Evolutionary conservation across 2,113 vertebrate species (phyloP), one percentile per base, ranked within the genome.

Genomic region (Poeciliopsis turrubarensis): DNA sequence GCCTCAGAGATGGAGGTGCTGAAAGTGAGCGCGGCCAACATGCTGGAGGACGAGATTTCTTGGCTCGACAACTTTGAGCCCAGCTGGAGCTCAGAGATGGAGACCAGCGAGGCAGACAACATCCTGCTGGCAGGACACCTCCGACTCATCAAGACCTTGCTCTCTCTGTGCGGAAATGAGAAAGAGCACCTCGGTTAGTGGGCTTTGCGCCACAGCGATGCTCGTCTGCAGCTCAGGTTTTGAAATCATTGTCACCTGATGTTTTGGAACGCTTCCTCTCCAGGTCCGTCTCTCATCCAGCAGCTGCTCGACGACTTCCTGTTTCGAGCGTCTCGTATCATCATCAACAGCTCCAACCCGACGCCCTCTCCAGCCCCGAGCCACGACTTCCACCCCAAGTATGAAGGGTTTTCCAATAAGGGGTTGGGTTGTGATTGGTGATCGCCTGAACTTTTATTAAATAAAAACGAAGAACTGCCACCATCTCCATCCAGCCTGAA

Each of bases 1-100:
- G 98, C 95, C 9, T 96, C 97, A 41, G 98, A 99, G 94, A 99
- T 99, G 98, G 98, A 99, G 70, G 97, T 96, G 68, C 89, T 98
- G 60, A 95, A 96, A 83, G 95, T 99, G 85, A 97, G 97, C 66
- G 96, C 98, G 10, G 97, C 97, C 71, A 91, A 93, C 80, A 99
- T 99, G 98, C 88, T 99, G 76, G 98, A 99, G 91, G 98, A 99
- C 75, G 98, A 99, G 90, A 99, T 99, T 91, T 98, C 96, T 11
- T 99, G 98, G 98, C 94, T 99, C 22, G 97, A 99, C 90, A 99
- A 99, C 87, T 99, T 99, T 57, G 98, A 99, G 87, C 98, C 98
- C 57, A 98, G 97, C 69, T 97, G 97, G 91, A 98, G 96, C 15
- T 96, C 96, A 0, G 98, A 99, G 86, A 97, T 97, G 81, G 98